Evolutionary conservation across 2,113 vertebrate species (phyloP).

Genomic region (Gobius niger): DNA sequence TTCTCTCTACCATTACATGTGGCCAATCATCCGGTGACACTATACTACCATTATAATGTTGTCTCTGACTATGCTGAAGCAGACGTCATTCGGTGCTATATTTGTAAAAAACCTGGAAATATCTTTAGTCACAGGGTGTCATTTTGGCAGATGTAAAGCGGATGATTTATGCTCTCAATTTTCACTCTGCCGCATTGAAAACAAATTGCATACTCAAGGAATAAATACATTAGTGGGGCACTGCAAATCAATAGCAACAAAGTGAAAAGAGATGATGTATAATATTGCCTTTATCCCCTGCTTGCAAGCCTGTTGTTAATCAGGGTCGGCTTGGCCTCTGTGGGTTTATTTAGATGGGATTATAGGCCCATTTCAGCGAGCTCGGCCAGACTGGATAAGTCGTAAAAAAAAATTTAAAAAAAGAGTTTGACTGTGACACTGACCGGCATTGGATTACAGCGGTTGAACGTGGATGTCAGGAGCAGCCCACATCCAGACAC

Average conservation of each 20-base stretch:
- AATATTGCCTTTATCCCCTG: slow-evolving; percentile 54
- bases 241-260: slow-evolving; percentile 66
- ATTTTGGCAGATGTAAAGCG: slow-evolving; percentile 24
- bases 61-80: not conserved
- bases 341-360: slow-evolving; percentile 66
- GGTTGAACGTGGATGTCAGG: slow-evolving; percentile 46
- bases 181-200: slow-evolving; percentile 23
- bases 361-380: slow-evolving; percentile 55
- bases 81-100: not conserved
- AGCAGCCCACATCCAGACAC: slow-evolving; percentile 36
- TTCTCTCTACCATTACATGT: not conserved
- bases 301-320: slow-evolving; percentile 60
- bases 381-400: slow-evolving; percentile 57
- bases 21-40: no score
- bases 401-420: slow-evolving; percentile 34
- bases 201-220: slow-evolving; percentile 31
- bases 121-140: slow-evolving; percentile 11
- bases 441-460: slow-evolving; percentile 60
- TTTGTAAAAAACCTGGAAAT: slow-evolving; percentile 18
- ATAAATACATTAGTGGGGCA: slow-evolving; percentile 54
- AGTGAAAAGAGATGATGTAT: slow-evolving; percentile 48
- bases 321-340: slow-evolving; percentile 53
- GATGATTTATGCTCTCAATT: slow-evolving; percentile 31
- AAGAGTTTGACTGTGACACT: slow-evolving; percentile 51
- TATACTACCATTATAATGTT: not conserved